A percentile compares a stretch with the other conserved stretches of the same genome.
These are phyloP conservation scores for Cirrhinus molitorella DNA, from an alignment of 2,797 vertebrate species.

Conservation along the genomic window DNA sequence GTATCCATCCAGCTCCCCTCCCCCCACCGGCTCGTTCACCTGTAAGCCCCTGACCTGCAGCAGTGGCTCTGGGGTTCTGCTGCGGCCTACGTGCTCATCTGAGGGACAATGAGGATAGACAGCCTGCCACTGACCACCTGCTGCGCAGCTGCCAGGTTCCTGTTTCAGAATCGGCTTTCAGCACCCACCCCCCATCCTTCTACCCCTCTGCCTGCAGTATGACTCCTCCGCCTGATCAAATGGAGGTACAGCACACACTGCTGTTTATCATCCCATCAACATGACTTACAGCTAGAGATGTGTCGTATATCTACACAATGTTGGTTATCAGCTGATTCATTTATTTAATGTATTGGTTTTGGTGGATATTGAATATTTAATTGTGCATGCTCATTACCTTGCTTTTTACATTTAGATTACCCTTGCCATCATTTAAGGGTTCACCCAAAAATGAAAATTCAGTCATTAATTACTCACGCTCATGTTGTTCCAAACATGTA, in stretches of 20 bases:
- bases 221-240: constrained; percentile 28
- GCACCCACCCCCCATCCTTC: constrained; percentile 35
- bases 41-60: constrained; percentile 54
- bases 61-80: constrained; percentile 48
- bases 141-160: constrained; percentile 82
- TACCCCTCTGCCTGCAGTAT: constrained; percentile 50
- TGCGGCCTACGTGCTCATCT: constrained; percentile 51
- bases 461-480: no score
- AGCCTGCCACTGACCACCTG: constrained; percentile 81
- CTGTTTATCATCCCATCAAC: constrained; percentile 39
- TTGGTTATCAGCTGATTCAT: background rate
- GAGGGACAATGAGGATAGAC: constrained; percentile 76
- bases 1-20: constrained; percentile 42
- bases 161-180: constrained; percentile 78
- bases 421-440: background rate
- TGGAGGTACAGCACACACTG: constrained; percentile 37
- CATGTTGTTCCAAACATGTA: no score
- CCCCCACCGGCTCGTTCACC: constrained; percentile 53
- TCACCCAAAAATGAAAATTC: no score
- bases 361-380: background rate
- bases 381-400: no score
- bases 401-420: background rate
- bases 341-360: no score
- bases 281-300: background rate
- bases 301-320: background rate